These are phyloP conservation scores for Calyptomena viridis DNA, from an alignment of 2,113 vertebrate species.

Conservation along the genomic window DNA sequence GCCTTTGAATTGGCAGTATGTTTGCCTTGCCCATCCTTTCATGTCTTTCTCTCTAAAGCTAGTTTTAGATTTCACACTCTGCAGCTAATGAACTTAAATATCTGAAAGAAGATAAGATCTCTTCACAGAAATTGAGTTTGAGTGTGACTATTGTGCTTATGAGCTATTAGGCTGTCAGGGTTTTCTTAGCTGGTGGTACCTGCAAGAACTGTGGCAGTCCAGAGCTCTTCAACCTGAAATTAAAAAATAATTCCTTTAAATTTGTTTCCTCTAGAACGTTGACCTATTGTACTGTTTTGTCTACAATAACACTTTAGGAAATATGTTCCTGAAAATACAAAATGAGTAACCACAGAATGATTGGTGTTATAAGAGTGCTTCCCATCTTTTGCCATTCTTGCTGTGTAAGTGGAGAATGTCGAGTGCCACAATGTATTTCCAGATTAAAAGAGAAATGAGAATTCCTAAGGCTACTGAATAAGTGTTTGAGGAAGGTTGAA, in stretches of 20 bases:
- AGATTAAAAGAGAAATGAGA: background rate
- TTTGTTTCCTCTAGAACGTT: background rate
- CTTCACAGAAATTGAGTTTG: background rate
- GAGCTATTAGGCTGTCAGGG: background rate
- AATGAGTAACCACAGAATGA: background rate
- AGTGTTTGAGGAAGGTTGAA: background rate
- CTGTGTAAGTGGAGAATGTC: background rate
- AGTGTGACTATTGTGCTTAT: background rate
- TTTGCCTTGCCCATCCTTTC: background rate
- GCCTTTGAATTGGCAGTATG: background rate
- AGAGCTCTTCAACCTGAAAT: background rate
- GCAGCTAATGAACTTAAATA: background rate
- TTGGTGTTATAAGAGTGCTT: background rate
- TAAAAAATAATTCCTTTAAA: background rate
- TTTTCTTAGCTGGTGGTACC: background rate
- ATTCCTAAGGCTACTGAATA: background rate
- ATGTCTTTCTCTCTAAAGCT: background rate
- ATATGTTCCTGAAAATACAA: background rate
- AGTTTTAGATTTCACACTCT: background rate
- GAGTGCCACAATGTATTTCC: rapidly evolving
- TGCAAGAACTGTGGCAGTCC: background rate
- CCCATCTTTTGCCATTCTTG: background rate
- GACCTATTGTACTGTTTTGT: background rate
- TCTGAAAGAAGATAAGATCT: background rate
- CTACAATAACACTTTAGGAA: background rate